A percentile compares a stretch with the other conserved stretches of the same genome.
These are phyloP conservation scores for Himantopus leucocephalus DNA, from an alignment of 2,113 vertebrate genomes.

Conservation along the genomic window DNA sequence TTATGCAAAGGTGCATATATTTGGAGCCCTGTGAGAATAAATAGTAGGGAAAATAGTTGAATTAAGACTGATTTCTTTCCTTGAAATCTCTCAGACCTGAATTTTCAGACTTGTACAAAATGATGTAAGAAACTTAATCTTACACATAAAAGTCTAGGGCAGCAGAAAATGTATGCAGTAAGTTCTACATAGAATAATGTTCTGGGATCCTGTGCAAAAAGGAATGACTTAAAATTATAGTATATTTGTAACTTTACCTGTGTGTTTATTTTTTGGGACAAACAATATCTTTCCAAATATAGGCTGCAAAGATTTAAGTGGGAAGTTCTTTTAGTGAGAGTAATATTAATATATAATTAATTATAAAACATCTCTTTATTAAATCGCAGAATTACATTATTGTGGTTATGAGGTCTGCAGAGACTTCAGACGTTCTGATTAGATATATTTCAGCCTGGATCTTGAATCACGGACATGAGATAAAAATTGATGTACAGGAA, in stretches of 20 bases:
- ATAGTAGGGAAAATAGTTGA: not conserved
- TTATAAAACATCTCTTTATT: not conserved
- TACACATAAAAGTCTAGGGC: not conserved
- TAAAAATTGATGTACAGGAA: not conserved
- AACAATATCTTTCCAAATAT: not conserved
- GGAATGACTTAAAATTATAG: not conserved
- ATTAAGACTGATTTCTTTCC: not conserved
- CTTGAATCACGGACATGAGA: not conserved
- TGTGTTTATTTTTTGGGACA: not conserved
- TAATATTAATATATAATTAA: not conserved
- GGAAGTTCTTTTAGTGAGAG: not conserved
- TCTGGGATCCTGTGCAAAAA: not conserved
- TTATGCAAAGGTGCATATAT: not conserved
- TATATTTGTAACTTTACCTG: not conserved
- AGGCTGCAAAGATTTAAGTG: not conserved
- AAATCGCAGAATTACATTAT: not conserved
- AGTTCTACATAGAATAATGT: not conserved
- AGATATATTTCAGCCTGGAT: not conserved
- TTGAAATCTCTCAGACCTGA: not conserved
- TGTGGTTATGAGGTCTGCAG: not conserved
- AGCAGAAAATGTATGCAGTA: not conserved
- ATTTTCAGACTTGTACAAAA: not conserved
- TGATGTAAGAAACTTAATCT: not conserved
- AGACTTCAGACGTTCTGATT: not conserved
- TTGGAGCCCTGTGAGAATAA: not conserved